Base-by-base conservation (phyloP, 2,113 vertebrate species). In the Fregetta grallaria region DNA sequence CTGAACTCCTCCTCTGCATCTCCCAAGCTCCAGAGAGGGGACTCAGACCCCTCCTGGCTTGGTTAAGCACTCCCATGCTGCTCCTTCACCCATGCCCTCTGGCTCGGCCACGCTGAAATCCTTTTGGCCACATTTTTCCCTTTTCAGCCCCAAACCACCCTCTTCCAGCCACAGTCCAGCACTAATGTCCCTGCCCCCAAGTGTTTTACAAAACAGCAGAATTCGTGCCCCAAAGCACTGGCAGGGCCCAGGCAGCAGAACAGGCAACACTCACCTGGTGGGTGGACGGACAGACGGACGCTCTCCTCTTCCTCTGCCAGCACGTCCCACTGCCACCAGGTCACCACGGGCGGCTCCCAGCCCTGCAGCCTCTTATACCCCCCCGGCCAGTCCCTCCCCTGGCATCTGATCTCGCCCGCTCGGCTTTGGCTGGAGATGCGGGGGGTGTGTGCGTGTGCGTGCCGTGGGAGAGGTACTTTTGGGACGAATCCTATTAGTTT, bases 401-500 rank as follows among this genome's bases (percentile, higher is more conserved):
- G 72, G 68, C 52, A 49, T 29, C 76, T 65, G 91, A 55, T 87
- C 62, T 58, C 53, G 4, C 71, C 62, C 32, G 14, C 84, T 44
- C 8, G 34, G 95, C 76, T 79, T 3, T 40, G 82, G n/a, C 50
- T 6, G 17, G 70, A 22, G 79, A 7, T 18, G 78, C 3, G 30
- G 29, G 11, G 52, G 10, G 65, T 5, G 27, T 26, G 55, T 44
- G 75, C 9, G 84, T 5, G 67, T 6, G 53, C 0, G 32, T 74
- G 42, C 62, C 1, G 4, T 45, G 70, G 80, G 59, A 65, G 45
- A 90, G 81, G 73, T 26, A 22, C 78, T 96, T 80, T 42, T 0
- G 2, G 71, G 20, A 53, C 1, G 62, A 97, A 97, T 98, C 97
- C 96, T 96, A 96, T 98, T 98, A 98, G 47, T 86, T 91, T 58